phyloP scores from a whole-genome alignment of 2,797 vertebrate species.

The Cheirogaleus major region DNA sequence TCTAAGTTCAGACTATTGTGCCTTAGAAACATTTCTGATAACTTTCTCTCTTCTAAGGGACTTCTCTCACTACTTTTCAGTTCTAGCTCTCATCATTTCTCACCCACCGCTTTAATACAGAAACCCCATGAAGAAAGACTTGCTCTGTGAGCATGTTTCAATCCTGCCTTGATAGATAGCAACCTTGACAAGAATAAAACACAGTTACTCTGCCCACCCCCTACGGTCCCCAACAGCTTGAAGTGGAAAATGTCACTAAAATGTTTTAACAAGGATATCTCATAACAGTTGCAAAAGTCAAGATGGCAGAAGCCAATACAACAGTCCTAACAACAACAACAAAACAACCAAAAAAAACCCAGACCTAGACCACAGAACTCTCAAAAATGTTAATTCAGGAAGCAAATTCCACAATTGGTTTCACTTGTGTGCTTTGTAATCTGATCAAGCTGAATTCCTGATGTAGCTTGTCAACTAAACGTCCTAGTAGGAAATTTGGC shows the following conservation, averaged over 20 bases:
- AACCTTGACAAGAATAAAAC: neutral
- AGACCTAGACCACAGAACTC: neutral
- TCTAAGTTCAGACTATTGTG: neutral
- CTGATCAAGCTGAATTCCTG: neutral
- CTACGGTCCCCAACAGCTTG: neutral
- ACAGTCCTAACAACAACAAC: neutral
- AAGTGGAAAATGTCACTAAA: neutral
- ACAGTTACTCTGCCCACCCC: neutral
- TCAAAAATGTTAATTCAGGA: neutral
- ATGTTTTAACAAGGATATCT: neutral
- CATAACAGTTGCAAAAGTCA: neutral
- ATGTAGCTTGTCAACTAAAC: neutral
- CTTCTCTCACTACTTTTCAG: neutral
- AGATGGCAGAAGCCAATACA: neutral
- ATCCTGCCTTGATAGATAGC: neutral
- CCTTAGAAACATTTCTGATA: neutral
- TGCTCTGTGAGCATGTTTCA: neutral
- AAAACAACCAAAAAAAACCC: neutral
- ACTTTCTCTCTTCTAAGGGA: neutral
- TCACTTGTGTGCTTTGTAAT: neutral
- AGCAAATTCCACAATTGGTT: neutral
- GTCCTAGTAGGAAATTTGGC: neutral
- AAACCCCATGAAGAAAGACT: neutral
- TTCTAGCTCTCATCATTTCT: slow-evolving; percentile 5
- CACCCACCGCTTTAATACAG: neutral